Conservation (phyloP, 2,888 invertebrate species). For the Gasteruption jaculator region DNA sequence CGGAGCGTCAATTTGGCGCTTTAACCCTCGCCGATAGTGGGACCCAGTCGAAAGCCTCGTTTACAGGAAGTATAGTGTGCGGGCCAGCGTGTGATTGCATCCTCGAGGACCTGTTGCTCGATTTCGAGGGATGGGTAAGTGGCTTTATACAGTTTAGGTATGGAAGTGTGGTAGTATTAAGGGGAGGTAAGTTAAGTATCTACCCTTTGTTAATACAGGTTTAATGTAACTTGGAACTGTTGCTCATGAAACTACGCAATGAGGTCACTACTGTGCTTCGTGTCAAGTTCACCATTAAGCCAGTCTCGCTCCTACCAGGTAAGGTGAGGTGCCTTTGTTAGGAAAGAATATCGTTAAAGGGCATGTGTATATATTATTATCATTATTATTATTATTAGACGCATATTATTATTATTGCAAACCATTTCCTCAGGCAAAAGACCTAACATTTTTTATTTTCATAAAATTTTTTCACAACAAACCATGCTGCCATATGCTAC, state of each 20-base stretch:
- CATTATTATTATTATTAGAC: too few species aligned
- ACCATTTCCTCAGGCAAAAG: too few species aligned
- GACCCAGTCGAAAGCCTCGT: too few species aligned
- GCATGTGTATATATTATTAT: too few species aligned
- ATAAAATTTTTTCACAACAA: too few species aligned
- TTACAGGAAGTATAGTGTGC: conserved; percentile 25
- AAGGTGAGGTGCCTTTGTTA: conserved; percentile 33
- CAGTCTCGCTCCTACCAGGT: conserved; percentile 33
- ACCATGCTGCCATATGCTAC: too few species aligned
- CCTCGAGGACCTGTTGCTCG: conserved; percentile 43
- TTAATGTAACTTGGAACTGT: conserved; percentile 37
- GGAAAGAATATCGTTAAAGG: too few species aligned
- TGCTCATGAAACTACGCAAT: conserved; percentile 36
- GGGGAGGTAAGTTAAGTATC: conserved; percentile 21
- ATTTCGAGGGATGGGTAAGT: conserved; percentile 12
- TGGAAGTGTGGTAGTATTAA: conserved; percentile 24
- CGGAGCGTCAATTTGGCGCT: too few species aligned
- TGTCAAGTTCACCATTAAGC: conserved; percentile 31
- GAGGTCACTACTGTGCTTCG: conserved; percentile 43
- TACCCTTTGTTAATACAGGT: conserved; percentile 43
- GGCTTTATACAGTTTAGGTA: conserved; percentile 36
- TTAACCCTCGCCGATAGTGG: too few species aligned
- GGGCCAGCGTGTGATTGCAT: conserved; percentile 32
- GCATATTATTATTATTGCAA: too few species aligned
- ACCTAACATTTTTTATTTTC: too few species aligned